These are phyloP conservation scores for Bothrops jararaca DNA, from an alignment of 2,113 vertebrate genomes.

Conservation along the genomic window DNA sequence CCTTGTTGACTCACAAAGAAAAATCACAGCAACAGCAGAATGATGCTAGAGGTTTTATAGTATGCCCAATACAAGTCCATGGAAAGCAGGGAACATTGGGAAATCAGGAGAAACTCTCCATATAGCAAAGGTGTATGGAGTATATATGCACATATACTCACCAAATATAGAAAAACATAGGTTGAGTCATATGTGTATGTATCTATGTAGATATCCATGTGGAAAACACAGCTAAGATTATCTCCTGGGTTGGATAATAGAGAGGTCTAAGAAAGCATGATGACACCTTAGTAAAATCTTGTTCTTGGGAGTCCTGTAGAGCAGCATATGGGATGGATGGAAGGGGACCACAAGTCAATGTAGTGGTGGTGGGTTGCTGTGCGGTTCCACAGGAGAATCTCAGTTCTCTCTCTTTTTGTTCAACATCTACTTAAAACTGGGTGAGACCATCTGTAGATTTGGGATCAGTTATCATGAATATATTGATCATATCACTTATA, in stretches of 20 bases:
- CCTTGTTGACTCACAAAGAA: not conserved
- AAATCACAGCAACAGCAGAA: not conserved
- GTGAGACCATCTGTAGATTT: not conserved
- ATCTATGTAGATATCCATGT: not conserved
- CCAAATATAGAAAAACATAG: not conserved
- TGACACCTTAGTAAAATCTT: not conserved
- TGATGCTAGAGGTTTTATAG: not conserved
- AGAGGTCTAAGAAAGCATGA: not conserved
- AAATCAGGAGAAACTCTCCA: not conserved
- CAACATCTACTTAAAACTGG: not conserved
- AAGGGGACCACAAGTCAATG: not conserved
- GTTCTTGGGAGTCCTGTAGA: not conserved
- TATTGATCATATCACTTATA: not conserved
- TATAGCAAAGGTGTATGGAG: not conserved
- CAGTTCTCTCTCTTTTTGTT: not conserved
- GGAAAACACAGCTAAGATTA: not conserved
- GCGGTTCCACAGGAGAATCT: not conserved
- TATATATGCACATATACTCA: not conserved
- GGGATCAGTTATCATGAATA: not conserved
- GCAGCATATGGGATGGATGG: not conserved
- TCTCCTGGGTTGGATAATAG: not conserved
- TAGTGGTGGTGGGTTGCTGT: too few species aligned
- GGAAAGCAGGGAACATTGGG: not conserved
- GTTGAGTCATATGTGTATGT: not conserved
- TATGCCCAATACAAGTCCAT: not conserved